A percentile compares a stretch with the other conserved stretches of the same genome.
Conservation (phyloP, 2,113 vertebrate species). For the Hippocampus barbouri region DNA sequence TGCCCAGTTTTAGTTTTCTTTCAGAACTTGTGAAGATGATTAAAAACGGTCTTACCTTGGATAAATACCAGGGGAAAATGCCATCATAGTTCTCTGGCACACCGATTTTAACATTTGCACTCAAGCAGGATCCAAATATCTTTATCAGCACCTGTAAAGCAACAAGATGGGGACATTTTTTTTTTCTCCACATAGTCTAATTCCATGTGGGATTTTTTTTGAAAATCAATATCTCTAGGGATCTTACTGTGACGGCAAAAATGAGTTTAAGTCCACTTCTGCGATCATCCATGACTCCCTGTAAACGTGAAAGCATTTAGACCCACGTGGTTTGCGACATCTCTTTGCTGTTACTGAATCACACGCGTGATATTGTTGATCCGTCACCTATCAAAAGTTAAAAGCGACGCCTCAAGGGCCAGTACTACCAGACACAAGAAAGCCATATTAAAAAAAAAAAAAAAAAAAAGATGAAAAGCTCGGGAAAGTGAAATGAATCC, state of each 20-base stretch:
- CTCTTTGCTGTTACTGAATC: slow-evolving; percentile 45
- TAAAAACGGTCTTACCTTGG: slow-evolving; percentile 70
- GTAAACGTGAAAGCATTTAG: slow-evolving; percentile 35
- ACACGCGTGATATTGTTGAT: slow-evolving; percentile 25
- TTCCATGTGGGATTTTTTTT: neutral
- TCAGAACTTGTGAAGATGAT: neutral
- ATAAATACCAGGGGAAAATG: slow-evolving; percentile 76
- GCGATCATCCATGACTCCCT: slow-evolving; percentile 40
- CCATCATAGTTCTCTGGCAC: slow-evolving; percentile 77
- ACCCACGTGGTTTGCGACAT: slow-evolving; percentile 15
- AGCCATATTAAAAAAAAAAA: neutral
- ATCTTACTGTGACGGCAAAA: slow-evolving; percentile 47
- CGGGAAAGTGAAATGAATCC: neutral
- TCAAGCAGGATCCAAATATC: slow-evolving; percentile 46
- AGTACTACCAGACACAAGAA: neutral
- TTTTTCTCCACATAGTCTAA: neutral
- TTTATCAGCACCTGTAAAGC: slow-evolving; percentile 47
- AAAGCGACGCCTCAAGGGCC: neutral
- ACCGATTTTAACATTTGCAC: slow-evolving; percentile 70
- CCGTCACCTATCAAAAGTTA: neutral
- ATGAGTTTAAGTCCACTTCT: slow-evolving; percentile 21
- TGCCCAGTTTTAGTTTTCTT: no score
- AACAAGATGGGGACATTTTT: slow-evolving; percentile 2
- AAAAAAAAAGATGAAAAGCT: neutral
- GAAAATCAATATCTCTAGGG: no score